phyloP scores from a whole-genome alignment of 2,888 invertebrate genomes.

The Watsonalla binaria region DNA sequence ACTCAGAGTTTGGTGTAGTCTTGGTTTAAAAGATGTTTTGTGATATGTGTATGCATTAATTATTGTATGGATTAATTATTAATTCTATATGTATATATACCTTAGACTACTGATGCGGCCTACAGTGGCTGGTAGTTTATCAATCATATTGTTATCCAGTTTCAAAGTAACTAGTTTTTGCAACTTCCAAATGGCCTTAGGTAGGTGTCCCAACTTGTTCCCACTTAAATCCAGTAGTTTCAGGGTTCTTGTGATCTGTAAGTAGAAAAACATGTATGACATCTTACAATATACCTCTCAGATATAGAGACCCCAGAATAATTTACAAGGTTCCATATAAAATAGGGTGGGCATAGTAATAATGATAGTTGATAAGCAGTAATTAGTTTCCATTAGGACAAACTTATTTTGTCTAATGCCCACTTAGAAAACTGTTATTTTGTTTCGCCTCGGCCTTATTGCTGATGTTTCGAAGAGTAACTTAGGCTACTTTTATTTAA shows the following conservation, averaged over 20 bases:
- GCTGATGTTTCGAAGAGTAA: too few species aligned
- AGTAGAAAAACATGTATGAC: constrained; percentile 6
- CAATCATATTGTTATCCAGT: constrained; percentile 80
- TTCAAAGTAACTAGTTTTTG: constrained; percentile 80
- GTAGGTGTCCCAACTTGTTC: constrained; percentile 78
- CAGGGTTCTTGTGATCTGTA: constrained; percentile 71
- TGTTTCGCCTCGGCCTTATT: too few species aligned
- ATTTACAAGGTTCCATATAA: too few species aligned
- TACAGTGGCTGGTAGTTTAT: constrained; percentile 80
- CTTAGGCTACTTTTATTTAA: too few species aligned
- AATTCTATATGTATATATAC: too few species aligned
- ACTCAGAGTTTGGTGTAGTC: neutral
- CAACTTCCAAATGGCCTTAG: constrained; percentile 81
- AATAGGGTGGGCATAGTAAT: too few species aligned
- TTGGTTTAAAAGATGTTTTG: constrained; percentile 2
- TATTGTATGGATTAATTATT: too few species aligned
- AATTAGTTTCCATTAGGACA: too few species aligned
- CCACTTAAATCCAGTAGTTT: constrained; percentile 81
- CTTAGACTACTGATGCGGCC: constrained; percentile 78
- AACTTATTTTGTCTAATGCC: too few species aligned
- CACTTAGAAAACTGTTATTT: too few species aligned
- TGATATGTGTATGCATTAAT: neutral
- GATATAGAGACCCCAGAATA: too few species aligned
- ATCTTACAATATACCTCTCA: neutral
- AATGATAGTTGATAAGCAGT: too few species aligned